Base-by-base conservation (phyloP, 2,888 invertebrate species). In the Agriotes lineatus region DNA sequence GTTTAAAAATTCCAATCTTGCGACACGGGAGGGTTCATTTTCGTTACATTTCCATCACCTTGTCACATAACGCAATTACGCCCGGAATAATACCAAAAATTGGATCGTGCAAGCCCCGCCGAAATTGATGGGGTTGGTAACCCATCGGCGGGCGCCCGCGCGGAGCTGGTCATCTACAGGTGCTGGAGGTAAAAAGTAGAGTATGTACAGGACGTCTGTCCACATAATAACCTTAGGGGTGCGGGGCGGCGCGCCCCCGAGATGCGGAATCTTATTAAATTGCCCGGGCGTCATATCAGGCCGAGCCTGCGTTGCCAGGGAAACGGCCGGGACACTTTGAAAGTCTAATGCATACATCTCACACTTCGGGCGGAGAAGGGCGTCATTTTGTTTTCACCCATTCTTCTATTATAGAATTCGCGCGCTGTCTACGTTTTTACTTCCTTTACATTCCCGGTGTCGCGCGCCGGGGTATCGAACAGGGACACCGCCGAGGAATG, bases 281-380 rank as follows among this genome's bases (percentile, higher is more conserved):
- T 84, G 84, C 84, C 84, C 89, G 89, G 89, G 88, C 89, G 88
- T 89, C 88, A 89, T 89, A 88, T 88, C 85, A 84, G 83, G 82
- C 83, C 84, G 87, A 87, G 87, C 86, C 87, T 87, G 87, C 88
- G 89, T 89, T 88, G 87, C 89, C 86, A 88, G 87, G 88, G 88
- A 87, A 87, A 89, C 89, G 88, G 88, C 88, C 88, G 88, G 88
- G 88, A 85, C 84, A 84, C 84, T 84, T 84, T 84, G 83, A 84
- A 84, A 84, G 84, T 84, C 84, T 84, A 84, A 84, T 84, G 83
- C 83, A 84, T 84, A 84, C 83, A 84, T 83, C 83, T 84, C 84
- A 84, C 84, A 83, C 83, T 82, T 82, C 82, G 80, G 80, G 71
- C 72, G 74, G 77, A 75, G 75, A 76, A 75, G 76, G 79, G 78